Evolutionary conservation across 2,797 vertebrate species (phyloP).

Genomic region (Chrosomus eos): DNA sequence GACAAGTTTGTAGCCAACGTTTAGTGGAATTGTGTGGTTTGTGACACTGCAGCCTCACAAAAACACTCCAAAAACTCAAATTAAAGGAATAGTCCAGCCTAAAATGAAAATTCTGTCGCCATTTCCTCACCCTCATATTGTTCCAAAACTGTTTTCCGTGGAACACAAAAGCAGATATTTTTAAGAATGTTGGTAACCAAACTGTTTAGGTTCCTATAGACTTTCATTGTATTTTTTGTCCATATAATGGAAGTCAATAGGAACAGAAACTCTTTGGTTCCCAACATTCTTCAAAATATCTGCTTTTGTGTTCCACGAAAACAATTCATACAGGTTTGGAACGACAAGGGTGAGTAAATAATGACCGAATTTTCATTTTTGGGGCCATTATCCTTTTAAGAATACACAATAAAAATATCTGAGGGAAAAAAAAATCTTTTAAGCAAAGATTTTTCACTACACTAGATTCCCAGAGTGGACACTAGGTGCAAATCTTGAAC

Average conservation of each 20-base stretch:
- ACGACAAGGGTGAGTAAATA: neutral
- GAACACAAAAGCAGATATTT: neutral
- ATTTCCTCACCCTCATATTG: neutral
- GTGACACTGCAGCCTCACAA: neutral
- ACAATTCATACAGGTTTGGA: neutral
- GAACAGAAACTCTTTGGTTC: neutral
- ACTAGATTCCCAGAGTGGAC: neutral
- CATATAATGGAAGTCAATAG: neutral
- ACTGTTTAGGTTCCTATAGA: neutral
- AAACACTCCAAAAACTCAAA: neutral
- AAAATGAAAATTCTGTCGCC: neutral
- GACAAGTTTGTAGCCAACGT: slow-evolving; percentile 15
- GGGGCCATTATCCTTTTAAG: neutral
- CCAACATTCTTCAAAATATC: neutral
- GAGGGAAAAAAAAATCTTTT: neutral
- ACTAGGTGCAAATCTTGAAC: slow-evolving; percentile 14
- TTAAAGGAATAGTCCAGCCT: neutral
- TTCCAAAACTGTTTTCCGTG: neutral
- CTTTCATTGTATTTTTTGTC: neutral
- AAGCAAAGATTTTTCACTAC: neutral
- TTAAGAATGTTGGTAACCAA: neutral
- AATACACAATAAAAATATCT: neutral
- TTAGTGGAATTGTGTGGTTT: neutral
- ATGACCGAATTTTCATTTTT: neutral
- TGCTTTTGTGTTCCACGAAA: neutral